Conservation (phyloP, 1,140 invertebrate species). For the Aphaenogaster rudis region DNA sequence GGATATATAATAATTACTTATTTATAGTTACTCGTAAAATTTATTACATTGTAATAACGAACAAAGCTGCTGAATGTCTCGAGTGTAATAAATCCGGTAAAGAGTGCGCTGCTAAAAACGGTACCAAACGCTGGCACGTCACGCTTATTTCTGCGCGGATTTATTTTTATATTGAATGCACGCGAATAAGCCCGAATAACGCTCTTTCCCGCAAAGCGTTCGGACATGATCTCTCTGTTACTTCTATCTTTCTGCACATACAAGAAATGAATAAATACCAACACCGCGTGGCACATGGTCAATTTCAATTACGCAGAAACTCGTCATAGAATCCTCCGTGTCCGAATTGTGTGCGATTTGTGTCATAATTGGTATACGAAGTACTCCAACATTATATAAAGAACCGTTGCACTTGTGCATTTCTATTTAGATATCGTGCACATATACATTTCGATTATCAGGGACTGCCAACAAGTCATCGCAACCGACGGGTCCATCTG, state of each 20-base stretch:
- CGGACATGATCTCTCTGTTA: background rate
- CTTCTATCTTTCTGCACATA: background rate
- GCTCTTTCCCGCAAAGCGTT: background rate
- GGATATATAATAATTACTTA: background rate
- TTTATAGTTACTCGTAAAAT: background rate
- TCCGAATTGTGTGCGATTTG: background rate
- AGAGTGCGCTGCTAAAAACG: background rate
- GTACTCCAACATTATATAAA: slow-evolving; percentile 31
- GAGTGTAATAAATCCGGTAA: background rate
- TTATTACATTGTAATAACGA: background rate
- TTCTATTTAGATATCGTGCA: background rate
- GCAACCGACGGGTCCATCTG: background rate
- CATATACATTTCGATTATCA: slow-evolving; percentile 34
- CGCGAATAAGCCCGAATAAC: background rate
- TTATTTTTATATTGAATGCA: slow-evolving; percentile 27
- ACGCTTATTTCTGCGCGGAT: slow-evolving; percentile 33
- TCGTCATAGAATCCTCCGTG: background rate
- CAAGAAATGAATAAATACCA: background rate
- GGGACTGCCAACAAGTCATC: slow-evolving; percentile 34
- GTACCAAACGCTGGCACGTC: background rate
- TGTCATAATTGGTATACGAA: background rate
- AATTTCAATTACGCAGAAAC: background rate
- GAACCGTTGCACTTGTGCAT: background rate
- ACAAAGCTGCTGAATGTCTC: background rate
- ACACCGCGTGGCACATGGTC: too few relatives aligned